phyloP scores from a whole-genome alignment of 1,140 invertebrate species.

The Diachasmimorpha longicaudata region DNA sequence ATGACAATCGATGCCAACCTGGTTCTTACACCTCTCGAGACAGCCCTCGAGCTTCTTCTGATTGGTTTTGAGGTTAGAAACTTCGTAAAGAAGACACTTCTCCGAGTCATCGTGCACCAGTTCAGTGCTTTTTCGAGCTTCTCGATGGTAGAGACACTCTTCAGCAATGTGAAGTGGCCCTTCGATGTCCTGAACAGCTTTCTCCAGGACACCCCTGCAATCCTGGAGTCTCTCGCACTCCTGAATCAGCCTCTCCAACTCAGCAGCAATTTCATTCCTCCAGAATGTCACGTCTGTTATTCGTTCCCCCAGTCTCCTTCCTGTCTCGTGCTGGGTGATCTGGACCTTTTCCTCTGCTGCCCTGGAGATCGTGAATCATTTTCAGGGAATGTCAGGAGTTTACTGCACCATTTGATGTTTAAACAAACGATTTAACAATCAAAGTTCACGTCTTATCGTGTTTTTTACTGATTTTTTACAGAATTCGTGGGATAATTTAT shows the following conservation, averaged over 20 bases:
- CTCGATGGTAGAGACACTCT: conserved; percentile 90
- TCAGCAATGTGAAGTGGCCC: conserved; percentile 89
- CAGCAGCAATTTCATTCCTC: conserved; percentile 85
- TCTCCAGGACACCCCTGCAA: conserved; percentile 77
- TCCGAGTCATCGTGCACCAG: conserved; percentile 73
- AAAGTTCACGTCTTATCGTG: too few species aligned
- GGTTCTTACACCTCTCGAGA: conserved; percentile 68
- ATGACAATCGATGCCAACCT: conserved; percentile 56
- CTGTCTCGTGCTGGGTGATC: conserved; percentile 78
- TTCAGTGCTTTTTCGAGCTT: conserved; percentile 82
- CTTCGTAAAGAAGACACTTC: conserved; percentile 67
- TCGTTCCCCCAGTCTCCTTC: conserved; percentile 82
- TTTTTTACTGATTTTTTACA: too few species aligned
- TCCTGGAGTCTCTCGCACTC: conserved; percentile 87
- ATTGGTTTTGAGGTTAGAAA: conserved; percentile 67
- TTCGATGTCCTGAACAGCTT: conserved; percentile 85
- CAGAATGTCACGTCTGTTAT: conserved; percentile 94
- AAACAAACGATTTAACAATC: too few species aligned
- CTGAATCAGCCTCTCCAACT: conserved; percentile 83
- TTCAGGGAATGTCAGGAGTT: not conserved
- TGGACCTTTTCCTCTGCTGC: conserved; percentile 80
- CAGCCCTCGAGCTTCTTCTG: conserved; percentile 66
- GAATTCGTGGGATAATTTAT: too few species aligned
- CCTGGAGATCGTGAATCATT: conserved; percentile 52
- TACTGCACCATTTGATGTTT: too few species aligned